Conservation (phyloP, 2,797 vertebrate species). For the Anolis apletophallus region DNA sequence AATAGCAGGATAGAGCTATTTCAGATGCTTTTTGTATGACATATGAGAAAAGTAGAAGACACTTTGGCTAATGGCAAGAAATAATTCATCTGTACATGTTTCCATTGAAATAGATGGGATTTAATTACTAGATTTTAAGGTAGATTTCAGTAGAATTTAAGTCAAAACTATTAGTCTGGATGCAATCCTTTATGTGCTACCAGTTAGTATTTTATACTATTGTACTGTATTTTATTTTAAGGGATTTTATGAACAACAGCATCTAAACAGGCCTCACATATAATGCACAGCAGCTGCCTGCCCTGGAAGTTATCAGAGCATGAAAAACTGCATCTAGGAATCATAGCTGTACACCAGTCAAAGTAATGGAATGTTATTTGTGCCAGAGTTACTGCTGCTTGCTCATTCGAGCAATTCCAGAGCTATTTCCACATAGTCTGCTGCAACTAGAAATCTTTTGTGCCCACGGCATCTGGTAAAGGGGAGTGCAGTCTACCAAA, state of each 20-base stretch:
- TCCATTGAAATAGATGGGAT: not conserved
- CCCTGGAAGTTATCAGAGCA: not conserved
- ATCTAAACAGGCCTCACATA: not conserved
- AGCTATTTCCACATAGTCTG: no score
- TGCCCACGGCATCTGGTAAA: no score
- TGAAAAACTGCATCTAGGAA: not conserved
- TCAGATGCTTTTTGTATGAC: not conserved
- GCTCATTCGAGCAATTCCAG: no score
- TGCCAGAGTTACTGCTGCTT: not conserved
- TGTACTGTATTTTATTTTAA: not conserved
- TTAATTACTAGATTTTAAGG: not conserved
- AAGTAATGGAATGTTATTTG: not conserved
- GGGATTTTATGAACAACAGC: not conserved
- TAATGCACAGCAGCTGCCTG: not conserved
- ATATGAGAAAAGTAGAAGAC: not conserved
- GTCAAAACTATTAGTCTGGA: not conserved
- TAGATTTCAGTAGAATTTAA: not conserved
- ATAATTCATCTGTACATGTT: not conserved
- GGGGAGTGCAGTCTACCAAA: no score
- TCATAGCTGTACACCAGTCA: not conserved
- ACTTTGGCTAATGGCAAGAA: not conserved
- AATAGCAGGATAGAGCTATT: not conserved
- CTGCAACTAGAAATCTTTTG: no score
- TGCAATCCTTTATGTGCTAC: not conserved
- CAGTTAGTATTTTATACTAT: not conserved